Evolutionary conservation across 2,113 vertebrate species (phyloP).

Genomic region (human (Homo sapiens)): GRCh38 chr1:27369501-27370000

Average conservation of each 20-base stretch:
- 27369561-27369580: not conserved
- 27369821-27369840: slow-evolving; percentile 3
- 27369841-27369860: slow-evolving; percentile 35
- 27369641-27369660: not conserved
- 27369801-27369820: not conserved
- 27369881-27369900: not conserved
- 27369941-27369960: not conserved
- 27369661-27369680: not conserved
- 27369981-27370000: not conserved
- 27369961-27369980: not conserved
- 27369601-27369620: not conserved
- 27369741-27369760: not conserved
- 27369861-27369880: slow-evolving; percentile 65
- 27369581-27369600: not conserved
- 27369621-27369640: not conserved
- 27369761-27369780: not conserved
- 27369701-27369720: not conserved
- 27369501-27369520: not conserved
- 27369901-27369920: slow-evolving; percentile 8
- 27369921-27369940: slow-evolving; percentile 40
- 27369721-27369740: not conserved
- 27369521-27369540: not conserved
- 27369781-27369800: not conserved
- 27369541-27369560: not conserved
- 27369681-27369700: not conserved